A percentile compares a stretch with the other conserved stretches of the same genome.
phyloP scores from a whole-genome alignment of 2,113 vertebrate species.

The Piliocolobus tephrosceles region DNA sequence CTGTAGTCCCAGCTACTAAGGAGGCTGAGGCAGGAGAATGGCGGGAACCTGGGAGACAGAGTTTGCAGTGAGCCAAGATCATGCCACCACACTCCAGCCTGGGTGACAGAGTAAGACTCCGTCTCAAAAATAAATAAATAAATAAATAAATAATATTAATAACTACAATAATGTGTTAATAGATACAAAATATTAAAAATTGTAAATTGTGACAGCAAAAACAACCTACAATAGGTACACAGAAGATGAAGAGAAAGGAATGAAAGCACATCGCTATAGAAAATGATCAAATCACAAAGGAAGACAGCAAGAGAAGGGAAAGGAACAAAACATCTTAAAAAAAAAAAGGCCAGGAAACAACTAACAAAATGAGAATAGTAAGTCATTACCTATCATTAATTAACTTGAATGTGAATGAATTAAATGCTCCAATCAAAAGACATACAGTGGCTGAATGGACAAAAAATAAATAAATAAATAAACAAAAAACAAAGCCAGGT shows the following conservation, averaged over 20 bases:
- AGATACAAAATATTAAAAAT: background rate
- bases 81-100: no score
- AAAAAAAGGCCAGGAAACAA: background rate
- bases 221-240: background rate
- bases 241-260: background rate
- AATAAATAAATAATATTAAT: background rate
- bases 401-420: background rate
- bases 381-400: background rate
- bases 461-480: no score
- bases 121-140: no score
- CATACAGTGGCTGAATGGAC: background rate
- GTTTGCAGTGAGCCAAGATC: no score
- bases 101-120: fast-evolving
- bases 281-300: background rate
- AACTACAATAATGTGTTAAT: background rate
- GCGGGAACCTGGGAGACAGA: no score
- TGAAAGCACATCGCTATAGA: background rate
- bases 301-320: background rate
- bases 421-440: background rate
- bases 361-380: background rate
- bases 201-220: background rate
- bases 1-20: no score
- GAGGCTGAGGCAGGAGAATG: no score
- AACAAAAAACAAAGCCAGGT: no score
- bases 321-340: background rate